Conservation (phyloP, 1,140 invertebrate species). For the Caenorhabditis briggsae region DNA sequence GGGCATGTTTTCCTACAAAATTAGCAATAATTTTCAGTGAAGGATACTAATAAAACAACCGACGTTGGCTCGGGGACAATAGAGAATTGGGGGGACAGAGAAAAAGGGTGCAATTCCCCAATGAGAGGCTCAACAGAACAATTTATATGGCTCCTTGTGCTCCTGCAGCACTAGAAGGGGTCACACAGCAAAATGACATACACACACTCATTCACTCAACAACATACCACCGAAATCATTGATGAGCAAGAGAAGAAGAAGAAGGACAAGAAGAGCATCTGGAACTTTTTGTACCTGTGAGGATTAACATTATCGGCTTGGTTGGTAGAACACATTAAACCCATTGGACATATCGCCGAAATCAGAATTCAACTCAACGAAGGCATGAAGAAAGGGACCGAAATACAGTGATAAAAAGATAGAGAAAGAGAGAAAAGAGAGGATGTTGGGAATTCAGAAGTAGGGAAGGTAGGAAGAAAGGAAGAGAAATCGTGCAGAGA, state of each 20-base stretch:
- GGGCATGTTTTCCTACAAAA: constrained; percentile 36
- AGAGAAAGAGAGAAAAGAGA: neutral
- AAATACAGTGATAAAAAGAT: constrained; percentile 8
- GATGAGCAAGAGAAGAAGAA: neutral
- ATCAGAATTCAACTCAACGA: neutral
- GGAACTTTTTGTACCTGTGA: constrained; percentile 26
- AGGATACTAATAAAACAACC: constrained; percentile 33
- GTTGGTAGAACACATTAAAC: neutral
- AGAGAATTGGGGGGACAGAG: neutral
- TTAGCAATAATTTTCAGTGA: constrained; percentile 23
- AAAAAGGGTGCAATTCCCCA: constrained; percentile 47
- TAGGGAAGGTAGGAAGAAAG: constrained; percentile 14
- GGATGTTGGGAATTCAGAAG: neutral
- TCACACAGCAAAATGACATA: constrained; percentile 10
- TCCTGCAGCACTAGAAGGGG: neutral
- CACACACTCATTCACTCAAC: constrained; percentile 35
- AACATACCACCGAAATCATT: constrained; percentile 44
- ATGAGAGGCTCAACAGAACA: constrained; percentile 31
- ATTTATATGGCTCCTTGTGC: constrained; percentile 43
- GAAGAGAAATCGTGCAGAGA: neutral
- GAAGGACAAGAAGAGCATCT: constrained; percentile 10
- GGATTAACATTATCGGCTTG: neutral
- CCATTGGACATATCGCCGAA: constrained; percentile 10
- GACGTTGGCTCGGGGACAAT: neutral
- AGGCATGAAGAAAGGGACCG: neutral